These are phyloP conservation scores for Glyptemys insculpta DNA, from an alignment of 2,797 vertebrate species.

Conservation along the genomic window DNA sequence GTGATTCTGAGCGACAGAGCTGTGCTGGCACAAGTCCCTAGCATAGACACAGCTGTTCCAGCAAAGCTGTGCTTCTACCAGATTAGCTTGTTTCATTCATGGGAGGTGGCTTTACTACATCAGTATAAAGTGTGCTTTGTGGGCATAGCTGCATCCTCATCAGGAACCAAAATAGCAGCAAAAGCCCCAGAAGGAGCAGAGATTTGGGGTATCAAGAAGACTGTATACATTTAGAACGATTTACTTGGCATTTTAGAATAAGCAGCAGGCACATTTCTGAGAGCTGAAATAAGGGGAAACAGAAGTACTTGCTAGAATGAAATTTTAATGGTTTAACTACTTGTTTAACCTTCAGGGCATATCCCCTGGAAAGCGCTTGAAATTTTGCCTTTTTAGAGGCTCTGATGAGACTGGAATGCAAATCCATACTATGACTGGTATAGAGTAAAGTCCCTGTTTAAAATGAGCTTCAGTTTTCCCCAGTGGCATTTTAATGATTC, in stretches of 20 bases:
- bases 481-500: background rate
- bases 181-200: background rate
- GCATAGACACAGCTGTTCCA: background rate
- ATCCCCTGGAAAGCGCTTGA: background rate
- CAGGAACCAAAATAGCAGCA: background rate
- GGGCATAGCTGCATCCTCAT: background rate
- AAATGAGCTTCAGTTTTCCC: background rate
- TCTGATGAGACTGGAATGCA: background rate
- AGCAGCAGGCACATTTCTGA: background rate
- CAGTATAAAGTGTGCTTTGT: background rate
- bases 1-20: background rate
- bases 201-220: background rate
- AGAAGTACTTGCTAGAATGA: background rate
- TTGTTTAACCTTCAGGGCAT: background rate
- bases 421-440: background rate
- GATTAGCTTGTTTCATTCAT: background rate
- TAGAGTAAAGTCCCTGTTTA: background rate
- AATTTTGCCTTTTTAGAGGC: constrained; percentile 2
- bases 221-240: rapidly evolving
- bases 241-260: background rate
- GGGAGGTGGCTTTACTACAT: background rate
- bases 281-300: background rate
- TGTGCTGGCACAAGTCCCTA: background rate
- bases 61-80: background rate
- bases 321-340: background rate